A percentile compares a stretch with the other conserved stretches of the same genome.
Evolutionary conservation across 2,888 invertebrate species (phyloP).

Genomic region (Ashinkailepas kermadecensis): DNA sequence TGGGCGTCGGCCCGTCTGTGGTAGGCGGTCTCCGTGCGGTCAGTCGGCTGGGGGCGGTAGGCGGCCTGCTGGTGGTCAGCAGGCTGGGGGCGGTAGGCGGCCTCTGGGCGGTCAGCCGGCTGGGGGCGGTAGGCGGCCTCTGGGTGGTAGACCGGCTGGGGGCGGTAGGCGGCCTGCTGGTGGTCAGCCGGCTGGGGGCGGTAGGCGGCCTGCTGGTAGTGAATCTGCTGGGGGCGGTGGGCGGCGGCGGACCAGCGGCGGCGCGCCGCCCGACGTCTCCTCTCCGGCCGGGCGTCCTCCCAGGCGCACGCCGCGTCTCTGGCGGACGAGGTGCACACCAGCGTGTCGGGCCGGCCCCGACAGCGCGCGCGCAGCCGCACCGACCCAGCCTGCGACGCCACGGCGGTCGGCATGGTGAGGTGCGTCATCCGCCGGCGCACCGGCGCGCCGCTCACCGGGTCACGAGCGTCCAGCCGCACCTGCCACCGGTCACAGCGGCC

Average conservation of each 20-base stretch:
- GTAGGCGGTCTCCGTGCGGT: neutral
- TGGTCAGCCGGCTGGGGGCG: neutral
- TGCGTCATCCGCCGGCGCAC: neutral
- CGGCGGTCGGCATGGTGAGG: neutral
- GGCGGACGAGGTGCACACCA: neutral
- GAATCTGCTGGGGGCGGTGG: neutral
- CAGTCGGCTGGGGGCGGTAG: neutral
- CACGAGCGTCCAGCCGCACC: neutral
- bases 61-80: neutral
- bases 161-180: neutral
- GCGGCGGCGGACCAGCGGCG: neutral
- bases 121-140: too few relatives aligned
- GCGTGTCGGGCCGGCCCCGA: neutral
- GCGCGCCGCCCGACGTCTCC: neutral
- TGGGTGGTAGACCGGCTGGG: neutral
- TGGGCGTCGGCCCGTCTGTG: neutral
- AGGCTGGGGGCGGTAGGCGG: neutral
- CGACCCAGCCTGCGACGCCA: neutral
- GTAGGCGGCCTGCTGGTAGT: neutral
- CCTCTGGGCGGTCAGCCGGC: too few relatives aligned
- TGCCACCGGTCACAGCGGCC: neutral
- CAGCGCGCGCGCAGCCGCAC: neutral
- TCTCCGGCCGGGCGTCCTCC: too few relatives aligned
- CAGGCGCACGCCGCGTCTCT: neutral
- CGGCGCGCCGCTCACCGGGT: neutral